Evolutionary conservation across 1,140 invertebrate species (phyloP).

Genomic region (Anagrus nilaparvatae): DNA sequence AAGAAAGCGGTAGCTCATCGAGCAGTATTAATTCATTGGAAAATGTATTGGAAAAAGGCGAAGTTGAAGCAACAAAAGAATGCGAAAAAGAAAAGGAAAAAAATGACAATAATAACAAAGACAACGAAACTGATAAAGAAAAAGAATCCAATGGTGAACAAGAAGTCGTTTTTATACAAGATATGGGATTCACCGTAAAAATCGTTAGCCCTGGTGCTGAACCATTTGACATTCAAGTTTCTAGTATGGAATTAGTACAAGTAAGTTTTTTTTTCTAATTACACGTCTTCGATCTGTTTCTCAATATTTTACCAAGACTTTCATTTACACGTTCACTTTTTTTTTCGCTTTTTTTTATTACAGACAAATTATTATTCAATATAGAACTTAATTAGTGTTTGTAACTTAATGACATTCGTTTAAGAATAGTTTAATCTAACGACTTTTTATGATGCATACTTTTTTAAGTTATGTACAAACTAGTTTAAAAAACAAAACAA

Average conservation of each 20-base stretch:
- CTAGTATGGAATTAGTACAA: slow-evolving; percentile 95
- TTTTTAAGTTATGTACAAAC: too few species aligned
- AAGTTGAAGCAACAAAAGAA: slow-evolving; percentile 45
- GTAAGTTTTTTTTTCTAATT: slow-evolving; percentile 17
- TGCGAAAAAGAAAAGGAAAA: slow-evolving; percentile 35
- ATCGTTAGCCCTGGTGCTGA: slow-evolving; percentile 82
- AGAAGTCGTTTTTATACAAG: slow-evolving; percentile 85
- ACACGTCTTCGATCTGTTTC: background rate
- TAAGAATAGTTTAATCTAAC: too few species aligned
- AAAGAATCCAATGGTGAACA: slow-evolving; percentile 44
- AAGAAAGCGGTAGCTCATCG: slow-evolving; percentile 23
- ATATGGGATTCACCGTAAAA: slow-evolving; percentile 87
- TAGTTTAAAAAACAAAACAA: too few species aligned
- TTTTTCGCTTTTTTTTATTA: background rate
- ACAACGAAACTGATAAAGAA: slow-evolving; percentile 31
- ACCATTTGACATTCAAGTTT: slow-evolving; percentile 89
- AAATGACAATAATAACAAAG: slow-evolving; percentile 33
- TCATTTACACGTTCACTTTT: background rate
- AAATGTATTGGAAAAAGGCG: slow-evolving; percentile 42
- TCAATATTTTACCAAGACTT: too few species aligned
- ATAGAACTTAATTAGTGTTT: too few species aligned
- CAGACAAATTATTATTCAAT: too few species aligned
- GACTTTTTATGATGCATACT: too few species aligned
- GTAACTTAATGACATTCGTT: too few species aligned
- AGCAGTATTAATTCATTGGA: slow-evolving; percentile 26